Evolutionary conservation across 2,797 vertebrate genomes (phyloP), one percentile per base, ranked within the genome.

Genomic region (Enteromius thamalakanensis): DNA sequence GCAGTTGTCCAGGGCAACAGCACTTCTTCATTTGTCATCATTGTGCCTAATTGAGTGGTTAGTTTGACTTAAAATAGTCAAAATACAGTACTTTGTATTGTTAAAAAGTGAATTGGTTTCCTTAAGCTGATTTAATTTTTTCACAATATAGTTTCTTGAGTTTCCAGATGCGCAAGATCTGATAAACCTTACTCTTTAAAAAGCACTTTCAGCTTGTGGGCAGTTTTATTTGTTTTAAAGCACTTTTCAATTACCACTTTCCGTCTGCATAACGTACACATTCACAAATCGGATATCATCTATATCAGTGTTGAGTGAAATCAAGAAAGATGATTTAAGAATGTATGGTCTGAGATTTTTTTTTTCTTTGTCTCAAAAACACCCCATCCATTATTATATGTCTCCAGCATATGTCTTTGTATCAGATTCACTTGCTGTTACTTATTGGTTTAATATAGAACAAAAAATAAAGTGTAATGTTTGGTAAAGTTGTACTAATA

Each of bases 401-500:
- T 26, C 26, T 26, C 26, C 26, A 26, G 55, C 69, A 64, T 11
- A 26, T 49, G 40, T 81, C 45, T 74, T 47, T 81, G 9, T 4
- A 29, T 75, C 45, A 26, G 68, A 37, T 67, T 79, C 14, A 64
- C 40, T 62, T 60, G 12, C 69, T 72, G 21, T 86, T 81, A 72
- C 55, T 74, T 70, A 71, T 67, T 79, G 76, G 62, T 79, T 79
- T 70, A 72, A 81, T 83, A 32, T 76, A 77, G 68, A 72, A 78
- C 29, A 74, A 79, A 68, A 81, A 84, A 81, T 83, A 79, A 72
- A 74, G 42, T 55, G 82, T 80, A 75, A 80, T 84, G 58, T 70
- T 80, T 86, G 84, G 71, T 87, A 84, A 65, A 77, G 37, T 74
- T 85, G 67, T 76, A 68, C 78, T 84, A 80, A 53, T 86, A 70